These are phyloP conservation scores for Rhinoraja longicauda DNA, from an alignment of 2,797 vertebrate genomes.

Conservation along the genomic window DNA sequence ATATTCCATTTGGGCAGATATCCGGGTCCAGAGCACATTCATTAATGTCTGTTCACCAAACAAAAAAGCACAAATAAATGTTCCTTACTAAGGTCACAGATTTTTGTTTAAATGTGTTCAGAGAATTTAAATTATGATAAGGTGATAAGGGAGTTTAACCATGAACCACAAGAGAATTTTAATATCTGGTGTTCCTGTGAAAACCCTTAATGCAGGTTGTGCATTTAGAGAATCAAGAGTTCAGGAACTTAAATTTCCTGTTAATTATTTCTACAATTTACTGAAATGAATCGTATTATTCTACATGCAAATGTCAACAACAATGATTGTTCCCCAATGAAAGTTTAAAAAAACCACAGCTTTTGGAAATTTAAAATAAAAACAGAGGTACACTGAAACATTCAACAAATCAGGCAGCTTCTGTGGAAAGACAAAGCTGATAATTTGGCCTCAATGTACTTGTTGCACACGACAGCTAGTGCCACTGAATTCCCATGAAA, in stretches of 20 bases:
- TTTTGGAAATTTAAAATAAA: too few relatives aligned
- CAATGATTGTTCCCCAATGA: not conserved
- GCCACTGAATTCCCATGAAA: not conserved
- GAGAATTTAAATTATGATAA: not conserved
- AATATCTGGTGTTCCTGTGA: not conserved
- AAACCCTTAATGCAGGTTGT: not conserved
- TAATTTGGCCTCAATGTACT: not conserved
- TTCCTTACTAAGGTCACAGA: not conserved
- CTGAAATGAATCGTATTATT: too few relatives aligned
- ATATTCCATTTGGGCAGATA: conserved; percentile 36
- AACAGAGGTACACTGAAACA: too few relatives aligned
- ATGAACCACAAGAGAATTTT: not conserved
- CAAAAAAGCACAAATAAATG: not conserved
- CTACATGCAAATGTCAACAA: too few relatives aligned
- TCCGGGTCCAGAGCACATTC: conserved; percentile 35
- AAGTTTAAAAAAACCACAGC: too few relatives aligned
- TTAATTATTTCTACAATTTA: not conserved
- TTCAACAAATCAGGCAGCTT: too few relatives aligned
- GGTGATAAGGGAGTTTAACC: not conserved
- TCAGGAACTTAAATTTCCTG: not conserved
- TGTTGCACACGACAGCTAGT: not conserved
- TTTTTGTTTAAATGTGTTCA: not conserved
- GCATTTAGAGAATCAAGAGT: not conserved
- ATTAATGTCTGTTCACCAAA: conserved; percentile 35
- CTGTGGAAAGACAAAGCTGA: too few relatives aligned